A percentile compares a stretch with the other conserved stretches of the same genome.
These are phyloP conservation scores for Elephas maximus DNA, from an alignment of 2,113 vertebrate species.

Conservation along the genomic window DNA sequence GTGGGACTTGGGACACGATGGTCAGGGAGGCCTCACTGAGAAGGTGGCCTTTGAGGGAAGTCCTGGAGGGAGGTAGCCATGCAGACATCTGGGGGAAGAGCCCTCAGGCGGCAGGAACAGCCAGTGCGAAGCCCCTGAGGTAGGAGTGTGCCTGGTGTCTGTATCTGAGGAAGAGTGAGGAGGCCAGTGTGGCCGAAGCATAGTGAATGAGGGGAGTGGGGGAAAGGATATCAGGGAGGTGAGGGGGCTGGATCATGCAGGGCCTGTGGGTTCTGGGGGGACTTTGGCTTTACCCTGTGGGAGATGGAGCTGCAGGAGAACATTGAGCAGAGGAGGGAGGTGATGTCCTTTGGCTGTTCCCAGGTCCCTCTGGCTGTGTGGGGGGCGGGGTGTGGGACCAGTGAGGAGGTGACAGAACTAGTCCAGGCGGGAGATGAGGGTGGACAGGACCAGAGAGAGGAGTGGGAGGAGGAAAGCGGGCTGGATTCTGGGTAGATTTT, in stretches of 20 bases:
- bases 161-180: not conserved
- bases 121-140: not conserved
- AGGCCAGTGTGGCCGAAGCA: not conserved
- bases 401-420: not conserved
- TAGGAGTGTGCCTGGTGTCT: fast-evolving
- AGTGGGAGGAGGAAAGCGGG: not conserved
- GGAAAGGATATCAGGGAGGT: not conserved
- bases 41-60: not conserved
- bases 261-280: not conserved
- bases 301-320: not conserved
- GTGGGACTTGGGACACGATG: not conserved
- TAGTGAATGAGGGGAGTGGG: not conserved
- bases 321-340: not conserved
- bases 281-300: not conserved
- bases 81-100: not conserved
- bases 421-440: not conserved
- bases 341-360: not conserved
- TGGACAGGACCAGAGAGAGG: not conserved
- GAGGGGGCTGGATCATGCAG: fast-evolving
- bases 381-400: not conserved
- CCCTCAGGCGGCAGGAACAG: not conserved
- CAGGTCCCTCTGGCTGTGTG: not conserved
- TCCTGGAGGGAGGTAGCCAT: not conserved
- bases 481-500: not conserved
- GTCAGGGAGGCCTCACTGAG: not conserved